Percentiles rank a stretch among this genome's conserved stretches.
Evolutionary conservation across 1,140 invertebrate genomes (phyloP).

Genomic region (Gerris buenoi): DNA sequence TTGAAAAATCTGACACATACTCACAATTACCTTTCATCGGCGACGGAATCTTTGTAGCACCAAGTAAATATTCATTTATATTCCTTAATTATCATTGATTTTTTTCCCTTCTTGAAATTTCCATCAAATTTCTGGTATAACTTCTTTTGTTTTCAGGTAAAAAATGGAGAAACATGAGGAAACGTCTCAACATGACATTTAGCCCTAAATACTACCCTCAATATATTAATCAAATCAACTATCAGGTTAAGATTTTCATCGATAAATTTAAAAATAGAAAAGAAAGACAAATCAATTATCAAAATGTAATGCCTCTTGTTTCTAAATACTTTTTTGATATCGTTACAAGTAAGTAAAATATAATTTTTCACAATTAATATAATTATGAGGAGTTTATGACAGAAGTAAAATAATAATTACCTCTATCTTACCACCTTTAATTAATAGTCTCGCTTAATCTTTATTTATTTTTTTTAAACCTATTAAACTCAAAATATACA

Average conservation of each 20-base stretch:
- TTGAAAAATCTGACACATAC: neutral
- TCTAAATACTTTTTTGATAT: neutral
- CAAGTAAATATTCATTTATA: neutral
- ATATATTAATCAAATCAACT: neutral
- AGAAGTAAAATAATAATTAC: no score
- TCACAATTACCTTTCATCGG: neutral
- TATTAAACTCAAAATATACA: no score
- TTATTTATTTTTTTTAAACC: no score
- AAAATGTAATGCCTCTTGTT: neutral
- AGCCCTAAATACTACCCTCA: neutral
- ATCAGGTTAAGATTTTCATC: neutral
- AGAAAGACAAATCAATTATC: neutral
- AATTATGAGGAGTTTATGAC: no score
- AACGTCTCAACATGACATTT: neutral
- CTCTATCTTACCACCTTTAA: no score
- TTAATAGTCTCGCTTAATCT: no score
- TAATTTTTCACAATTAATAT: no score
- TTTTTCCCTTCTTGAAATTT: no score
- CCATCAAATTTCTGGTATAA: no score
- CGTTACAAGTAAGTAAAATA: neutral
- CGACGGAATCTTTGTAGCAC: neutral
- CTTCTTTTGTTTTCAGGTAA: no score
- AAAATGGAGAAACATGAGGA: neutral
- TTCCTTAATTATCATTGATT: neutral
- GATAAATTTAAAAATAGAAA: neutral